Base-by-base conservation (phyloP, 2,113 vertebrate genomes). In the Burhinus oedicnemus region DNA sequence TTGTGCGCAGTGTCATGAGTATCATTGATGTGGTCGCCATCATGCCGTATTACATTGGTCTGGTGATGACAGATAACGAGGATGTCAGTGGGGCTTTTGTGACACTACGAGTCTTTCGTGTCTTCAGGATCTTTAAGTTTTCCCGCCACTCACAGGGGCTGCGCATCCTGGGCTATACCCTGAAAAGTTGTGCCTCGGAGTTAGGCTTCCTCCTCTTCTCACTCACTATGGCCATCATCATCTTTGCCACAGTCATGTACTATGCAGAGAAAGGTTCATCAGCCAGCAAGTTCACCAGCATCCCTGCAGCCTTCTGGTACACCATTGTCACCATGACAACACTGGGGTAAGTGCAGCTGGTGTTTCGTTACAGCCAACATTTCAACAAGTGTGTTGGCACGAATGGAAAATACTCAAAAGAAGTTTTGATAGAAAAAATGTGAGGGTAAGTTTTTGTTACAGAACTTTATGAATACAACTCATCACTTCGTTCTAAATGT, bases 271-370 rank as follows among this genome's bases (percentile, higher is more conserved):
- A 99, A 80, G 99, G 99, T 20, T 99, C 99, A 64, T 97, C 98
- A 12, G 98, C 98, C 94, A 99, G 98, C 99, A 99, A 99, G 98
- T 99, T 99, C 98, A 99, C 99, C 97, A 99, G 99, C 98, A 99
- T 99, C 96, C 99, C 99, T 5, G 99, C 99, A 2, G 99, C 99
- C 93, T 99, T 99, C 98, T 99, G 99, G 99, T 99, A 99, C 98
- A 99, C 99, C 98, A 99, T 99, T 27, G 99, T 99, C 98, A 99
- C 99, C 98, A 99, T 99, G 99, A 99, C 99, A 52, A 99, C 99
- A 8, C 98, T 99, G 72, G 99, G 99, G 99, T 99, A 98, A 98
- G 99, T 99, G 89, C 89, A 89, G 74, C 51, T 93, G 93, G 93
- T 83, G 70, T 95, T 65, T 95, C 91, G 89, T 92, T 91, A 83